phyloP scores from a whole-genome alignment of 2,113 vertebrate species.

The Plecotus auritus region DNA sequence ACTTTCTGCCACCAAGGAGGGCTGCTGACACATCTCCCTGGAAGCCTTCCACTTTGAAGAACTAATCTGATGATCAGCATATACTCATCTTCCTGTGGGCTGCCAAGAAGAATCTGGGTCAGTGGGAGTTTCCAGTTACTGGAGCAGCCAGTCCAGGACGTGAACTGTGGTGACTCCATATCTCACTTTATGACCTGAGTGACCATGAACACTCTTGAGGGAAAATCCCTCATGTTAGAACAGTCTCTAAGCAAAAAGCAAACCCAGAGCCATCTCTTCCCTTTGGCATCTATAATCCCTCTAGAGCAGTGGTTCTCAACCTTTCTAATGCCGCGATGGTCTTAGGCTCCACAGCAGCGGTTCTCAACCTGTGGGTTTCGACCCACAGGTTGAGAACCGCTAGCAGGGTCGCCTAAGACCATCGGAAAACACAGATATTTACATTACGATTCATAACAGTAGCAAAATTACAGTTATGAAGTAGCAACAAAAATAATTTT shows the following conservation, averaged over 20 bases:
- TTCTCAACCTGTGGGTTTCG: too few relatives aligned
- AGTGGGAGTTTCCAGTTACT: neutral
- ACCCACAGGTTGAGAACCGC: too few relatives aligned
- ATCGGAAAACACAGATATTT: too few relatives aligned
- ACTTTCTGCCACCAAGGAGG: neutral
- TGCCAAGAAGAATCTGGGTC: slow-evolving; percentile 38
- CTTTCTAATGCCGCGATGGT: too few relatives aligned
- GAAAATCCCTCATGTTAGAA: neutral
- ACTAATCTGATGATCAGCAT: neutral
- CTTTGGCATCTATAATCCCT: neutral
- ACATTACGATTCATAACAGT: too few relatives aligned
- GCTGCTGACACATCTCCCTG: slow-evolving; percentile 10
- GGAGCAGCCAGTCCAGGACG: neutral
- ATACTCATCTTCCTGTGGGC: neutral
- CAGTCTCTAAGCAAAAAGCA: neutral
- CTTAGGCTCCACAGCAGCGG: too few relatives aligned
- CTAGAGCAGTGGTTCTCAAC: neutral
- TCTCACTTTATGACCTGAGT: neutral
- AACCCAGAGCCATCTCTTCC: neutral
- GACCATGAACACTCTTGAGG: neutral
- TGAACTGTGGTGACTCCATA: neutral
- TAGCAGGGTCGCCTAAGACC: too few relatives aligned
- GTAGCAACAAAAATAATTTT: too few relatives aligned
- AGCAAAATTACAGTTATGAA: too few relatives aligned
- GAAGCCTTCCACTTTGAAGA: neutral